Conservation (phyloP, 2,888 invertebrate genomes). For the Dastarcus helophoroides region DNA sequence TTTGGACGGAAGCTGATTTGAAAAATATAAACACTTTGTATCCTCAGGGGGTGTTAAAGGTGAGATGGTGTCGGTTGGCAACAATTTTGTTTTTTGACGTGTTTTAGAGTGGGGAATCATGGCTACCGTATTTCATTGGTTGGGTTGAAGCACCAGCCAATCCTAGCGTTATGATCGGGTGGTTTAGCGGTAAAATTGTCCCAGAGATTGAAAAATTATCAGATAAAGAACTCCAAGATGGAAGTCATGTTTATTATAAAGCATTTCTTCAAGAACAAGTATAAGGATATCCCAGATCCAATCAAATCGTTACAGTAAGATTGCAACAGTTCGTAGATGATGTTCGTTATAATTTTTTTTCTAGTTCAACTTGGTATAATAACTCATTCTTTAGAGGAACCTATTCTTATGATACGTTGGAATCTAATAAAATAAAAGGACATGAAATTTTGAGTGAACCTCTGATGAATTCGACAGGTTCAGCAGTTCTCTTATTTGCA, state of each 20-base stretch:
- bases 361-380: slow-evolving; percentile 15
- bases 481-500: slow-evolving; percentile 7
- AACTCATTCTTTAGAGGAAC: slow-evolving; percentile 22
- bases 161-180: slow-evolving; percentile 49
- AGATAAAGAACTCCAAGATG: slow-evolving; percentile 40
- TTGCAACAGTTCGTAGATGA: no score
- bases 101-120: slow-evolving; percentile 14
- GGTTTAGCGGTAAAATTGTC: slow-evolving; percentile 53
- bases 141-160: slow-evolving; percentile 28
- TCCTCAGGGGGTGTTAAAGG: no score
- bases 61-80: no score
- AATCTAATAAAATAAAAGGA: slow-evolving; percentile 6
- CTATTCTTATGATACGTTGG: slow-evolving; percentile 20
- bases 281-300: no score
- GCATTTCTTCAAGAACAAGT: slow-evolving; percentile 40
- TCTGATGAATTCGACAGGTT: slow-evolving; percentile 5
- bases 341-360: no score
- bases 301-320: no score
- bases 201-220: slow-evolving; percentile 48
- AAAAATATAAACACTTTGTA: no score
- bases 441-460: slow-evolving; percentile 7
- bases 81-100: no score
- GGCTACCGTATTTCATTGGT: slow-evolving; percentile 13
- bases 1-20: no score
- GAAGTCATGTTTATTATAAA: slow-evolving; percentile 40